Conservation (phyloP, 1,140 invertebrate species). For the Alviniconcha marisindica region DNA sequence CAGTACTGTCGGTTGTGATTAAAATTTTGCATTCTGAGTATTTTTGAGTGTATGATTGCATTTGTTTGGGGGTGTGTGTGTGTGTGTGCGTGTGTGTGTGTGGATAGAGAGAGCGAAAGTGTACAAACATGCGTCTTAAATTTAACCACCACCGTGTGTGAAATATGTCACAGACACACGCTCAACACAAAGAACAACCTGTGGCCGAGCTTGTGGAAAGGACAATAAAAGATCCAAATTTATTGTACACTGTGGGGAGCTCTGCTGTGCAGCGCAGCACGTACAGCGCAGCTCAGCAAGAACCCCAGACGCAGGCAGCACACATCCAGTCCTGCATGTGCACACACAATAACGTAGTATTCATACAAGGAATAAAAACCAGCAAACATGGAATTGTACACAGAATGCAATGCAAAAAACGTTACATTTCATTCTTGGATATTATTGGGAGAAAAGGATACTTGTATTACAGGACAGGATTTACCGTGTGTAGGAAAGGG, state of each 20-base stretch:
- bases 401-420: background rate
- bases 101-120: too few species aligned
- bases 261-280: background rate
- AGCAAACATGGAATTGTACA: conserved; percentile 4
- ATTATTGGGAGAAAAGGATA: too few species aligned
- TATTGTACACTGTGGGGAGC: conserved; percentile 21
- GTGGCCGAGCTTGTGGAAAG: background rate
- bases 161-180: background rate
- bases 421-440: background rate
- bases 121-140: too few species aligned
- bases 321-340: conserved; percentile 3
- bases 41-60: too few species aligned
- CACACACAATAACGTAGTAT: background rate
- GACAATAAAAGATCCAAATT: background rate
- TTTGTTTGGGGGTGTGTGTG: too few species aligned
- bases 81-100: too few species aligned
- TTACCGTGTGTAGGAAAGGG: too few species aligned
- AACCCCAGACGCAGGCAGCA: background rate
- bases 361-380: background rate
- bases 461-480: too few species aligned
- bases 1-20: too few species aligned
- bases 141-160: too few species aligned
- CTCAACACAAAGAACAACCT: background rate
- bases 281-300: too few species aligned
- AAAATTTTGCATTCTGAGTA: too few species aligned